Percentiles rank a stretch among this genome's conserved stretches.
Evolutionary conservation across 2,888 invertebrate genomes (phyloP).

Genomic region (Panzeria rudis): DNA sequence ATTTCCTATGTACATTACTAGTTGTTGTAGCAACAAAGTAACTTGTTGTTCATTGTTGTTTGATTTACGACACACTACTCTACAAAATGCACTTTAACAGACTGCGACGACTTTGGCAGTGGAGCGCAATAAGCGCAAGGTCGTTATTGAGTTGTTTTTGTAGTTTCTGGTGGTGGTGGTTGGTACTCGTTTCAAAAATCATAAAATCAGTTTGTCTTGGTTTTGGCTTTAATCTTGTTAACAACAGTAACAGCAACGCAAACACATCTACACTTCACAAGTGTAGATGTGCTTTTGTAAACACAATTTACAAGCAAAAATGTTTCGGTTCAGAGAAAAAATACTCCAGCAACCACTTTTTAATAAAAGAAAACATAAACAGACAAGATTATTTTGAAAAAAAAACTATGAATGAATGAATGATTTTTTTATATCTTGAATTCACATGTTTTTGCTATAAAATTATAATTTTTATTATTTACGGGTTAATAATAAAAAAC

Average conservation of each 20-base stretch:
- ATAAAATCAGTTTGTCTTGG: conserved; percentile 27
- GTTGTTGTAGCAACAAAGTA: not conserved
- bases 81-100: conserved; percentile 61
- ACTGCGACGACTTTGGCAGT: conserved; percentile 74
- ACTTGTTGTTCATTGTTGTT: conserved; percentile 6
- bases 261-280: not conserved
- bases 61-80: conserved; percentile 20
- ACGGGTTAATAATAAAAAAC: conserved; percentile 8
- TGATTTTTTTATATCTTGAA: not conserved
- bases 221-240: conserved; percentile 57
- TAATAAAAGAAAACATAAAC: conserved; percentile 4
- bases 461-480: conserved; percentile 22
- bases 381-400: conserved; percentile 10
- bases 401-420: conserved; percentile 37
- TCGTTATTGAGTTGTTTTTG: conserved; percentile 73
- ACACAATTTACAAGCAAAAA: conserved; percentile 27
- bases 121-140: conserved; percentile 79
- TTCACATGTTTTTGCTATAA: conserved; percentile 13
- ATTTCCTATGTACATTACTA: not conserved
- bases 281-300: not conserved
- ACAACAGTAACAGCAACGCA: conserved; percentile 31
- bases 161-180: conserved; percentile 14
- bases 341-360: not conserved
- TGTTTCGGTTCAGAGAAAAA: conserved; percentile 19
- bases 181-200: not conserved